phyloP scores from a whole-genome alignment of 1,140 invertebrate genomes.

The Leguminivora glycinivorella region DNA sequence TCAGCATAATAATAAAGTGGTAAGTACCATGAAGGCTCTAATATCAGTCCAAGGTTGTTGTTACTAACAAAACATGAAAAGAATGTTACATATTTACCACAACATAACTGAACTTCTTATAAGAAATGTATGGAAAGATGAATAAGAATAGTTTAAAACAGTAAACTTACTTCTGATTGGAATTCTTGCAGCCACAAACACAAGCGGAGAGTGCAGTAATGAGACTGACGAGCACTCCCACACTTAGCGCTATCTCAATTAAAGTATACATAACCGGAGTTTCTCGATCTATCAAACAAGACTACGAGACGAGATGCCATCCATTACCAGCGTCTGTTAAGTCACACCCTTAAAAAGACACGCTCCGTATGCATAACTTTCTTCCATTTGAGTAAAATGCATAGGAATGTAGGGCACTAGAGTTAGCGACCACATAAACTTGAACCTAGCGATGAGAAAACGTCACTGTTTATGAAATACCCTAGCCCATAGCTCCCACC shows the following conservation, averaged over 20 bases:
- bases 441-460: background rate
- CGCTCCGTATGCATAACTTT: slow-evolving; percentile 57
- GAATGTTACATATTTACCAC: background rate
- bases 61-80: background rate
- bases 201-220: slow-evolving; percentile 66
- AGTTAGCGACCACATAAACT: slow-evolving; percentile 41
- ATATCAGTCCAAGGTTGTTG: slow-evolving; percentile 8
- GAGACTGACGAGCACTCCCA: slow-evolving; percentile 66
- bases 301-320: slow-evolving; percentile 38
- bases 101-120: background rate
- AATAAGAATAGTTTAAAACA: background rate
- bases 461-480: slow-evolving; percentile 2
- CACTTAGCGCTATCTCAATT: slow-evolving; percentile 67
- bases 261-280: slow-evolving; percentile 70
- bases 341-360: slow-evolving; percentile 64
- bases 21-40: slow-evolving; percentile 17
- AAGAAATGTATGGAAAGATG: background rate
- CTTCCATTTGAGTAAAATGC: slow-evolving; percentile 68
- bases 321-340: slow-evolving; percentile 56
- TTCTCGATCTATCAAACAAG: slow-evolving; percentile 50
- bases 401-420: slow-evolving; percentile 66
- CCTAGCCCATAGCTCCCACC: background rate
- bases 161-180: slow-evolving; percentile 75
- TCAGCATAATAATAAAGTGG: slow-evolving; percentile 10
- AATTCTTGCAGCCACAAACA: slow-evolving; percentile 76